These are phyloP conservation scores for Bombus cullumanus DNA, from an alignment of 1,140 invertebrate species.

Conservation along the genomic window DNA sequence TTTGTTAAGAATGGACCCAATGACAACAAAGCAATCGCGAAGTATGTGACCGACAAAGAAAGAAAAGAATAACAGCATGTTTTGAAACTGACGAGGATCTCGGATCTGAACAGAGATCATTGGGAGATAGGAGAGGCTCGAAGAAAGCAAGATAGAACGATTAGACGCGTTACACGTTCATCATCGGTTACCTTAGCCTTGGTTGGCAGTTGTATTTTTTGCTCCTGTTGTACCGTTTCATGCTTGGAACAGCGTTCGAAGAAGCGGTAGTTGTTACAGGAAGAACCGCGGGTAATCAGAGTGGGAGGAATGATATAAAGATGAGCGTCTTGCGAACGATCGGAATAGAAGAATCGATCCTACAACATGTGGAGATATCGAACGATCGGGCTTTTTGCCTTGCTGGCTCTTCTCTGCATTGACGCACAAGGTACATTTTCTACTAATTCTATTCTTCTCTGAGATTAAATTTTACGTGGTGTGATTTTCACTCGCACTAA, in stretches of 20 bases:
- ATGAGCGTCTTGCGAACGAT: constrained; percentile 27
- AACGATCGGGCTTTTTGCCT: constrained; percentile 60
- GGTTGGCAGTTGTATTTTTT: constrained; percentile 40
- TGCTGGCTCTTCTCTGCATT: constrained; percentile 38
- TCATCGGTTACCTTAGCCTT: constrained; percentile 45
- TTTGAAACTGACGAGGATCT: not conserved
- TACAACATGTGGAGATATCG: constrained; percentile 65
- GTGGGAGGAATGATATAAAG: constrained; percentile 68
- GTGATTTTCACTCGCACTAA: no score
- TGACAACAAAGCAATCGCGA: not conserved
- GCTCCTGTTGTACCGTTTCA: constrained; percentile 37
- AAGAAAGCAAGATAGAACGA: constrained; percentile 9
- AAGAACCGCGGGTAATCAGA: constrained; percentile 45
- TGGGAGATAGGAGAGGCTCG: not conserved
- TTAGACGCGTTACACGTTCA: not conserved
- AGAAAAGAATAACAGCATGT: not conserved
- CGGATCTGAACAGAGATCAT: not conserved
- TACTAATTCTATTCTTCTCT: not conserved
- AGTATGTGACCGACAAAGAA: no score
- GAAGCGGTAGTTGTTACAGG: constrained; percentile 53
- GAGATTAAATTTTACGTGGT: not conserved
- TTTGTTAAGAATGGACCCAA: not conserved
- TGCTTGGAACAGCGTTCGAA: constrained; percentile 26
- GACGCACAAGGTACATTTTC: constrained; percentile 62
- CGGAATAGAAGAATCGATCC: constrained; percentile 40